phyloP scores from a whole-genome alignment of 2,113 vertebrate species.

The Pogona vitticeps region DNA sequence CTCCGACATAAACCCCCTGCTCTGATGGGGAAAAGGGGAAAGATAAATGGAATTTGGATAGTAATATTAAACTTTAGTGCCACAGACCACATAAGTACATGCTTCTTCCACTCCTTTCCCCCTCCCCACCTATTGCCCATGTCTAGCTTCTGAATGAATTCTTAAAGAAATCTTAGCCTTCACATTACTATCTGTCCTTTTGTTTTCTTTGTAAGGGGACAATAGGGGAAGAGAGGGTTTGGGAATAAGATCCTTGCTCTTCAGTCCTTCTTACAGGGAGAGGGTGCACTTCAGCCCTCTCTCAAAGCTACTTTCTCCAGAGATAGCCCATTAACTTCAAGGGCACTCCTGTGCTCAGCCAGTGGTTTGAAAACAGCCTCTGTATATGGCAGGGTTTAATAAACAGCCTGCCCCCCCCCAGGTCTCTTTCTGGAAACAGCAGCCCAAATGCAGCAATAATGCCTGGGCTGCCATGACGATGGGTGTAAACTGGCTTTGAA shows the following conservation, averaged over 20 bases:
- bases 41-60: conserved; percentile 76
- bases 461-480: background rate
- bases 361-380: background rate
- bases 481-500: background rate
- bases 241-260: conserved; percentile 22
- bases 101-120: conserved; percentile 52
- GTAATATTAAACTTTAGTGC: conserved; percentile 71
- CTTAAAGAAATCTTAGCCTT: conserved; percentile 52
- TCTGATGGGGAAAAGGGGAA: conserved; percentile 61
- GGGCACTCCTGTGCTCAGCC: background rate
- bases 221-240: conserved; percentile 36
- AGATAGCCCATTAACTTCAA: conserved; percentile 5
- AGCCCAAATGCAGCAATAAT: background rate
- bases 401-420: too few species aligned
- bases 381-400: background rate
- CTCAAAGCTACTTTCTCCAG: background rate
- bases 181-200: conserved; percentile 42
- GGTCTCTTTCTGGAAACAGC: background rate
- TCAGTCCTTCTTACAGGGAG: conserved; percentile 28
- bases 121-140: background rate
- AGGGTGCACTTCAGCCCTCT: background rate
- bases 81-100: conserved; percentile 52
- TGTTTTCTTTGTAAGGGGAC: conserved; percentile 50
- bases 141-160: conserved; percentile 57
- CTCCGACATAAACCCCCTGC: conserved; percentile 67